phyloP scores from a whole-genome alignment of 1,140 invertebrate species.

The Littorina saxatilis region DNA sequence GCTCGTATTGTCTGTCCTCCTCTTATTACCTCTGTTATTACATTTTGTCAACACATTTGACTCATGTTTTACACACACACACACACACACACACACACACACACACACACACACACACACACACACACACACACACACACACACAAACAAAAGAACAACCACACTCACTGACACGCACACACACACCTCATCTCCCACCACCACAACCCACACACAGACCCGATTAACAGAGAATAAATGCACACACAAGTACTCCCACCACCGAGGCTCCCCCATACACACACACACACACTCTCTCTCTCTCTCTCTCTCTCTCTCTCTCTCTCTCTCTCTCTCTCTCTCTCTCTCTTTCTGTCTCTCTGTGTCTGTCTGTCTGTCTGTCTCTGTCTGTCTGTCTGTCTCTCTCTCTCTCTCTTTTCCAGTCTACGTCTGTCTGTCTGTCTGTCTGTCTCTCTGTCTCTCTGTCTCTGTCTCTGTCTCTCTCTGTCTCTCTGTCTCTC shows the following conservation, averaged over 20 bases:
- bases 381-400: too few species aligned
- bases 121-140: too few species aligned
- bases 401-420: too few species aligned
- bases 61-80: too few species aligned
- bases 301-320: conserved; percentile 19
- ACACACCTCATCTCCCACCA: not conserved
- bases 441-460: not conserved
- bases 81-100: conserved; percentile 7
- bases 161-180: not conserved
- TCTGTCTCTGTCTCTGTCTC: not conserved
- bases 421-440: conserved; percentile 10
- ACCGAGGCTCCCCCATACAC: too few species aligned
- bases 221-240: not conserved
- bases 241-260: not conserved
- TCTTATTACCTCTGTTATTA: too few species aligned
- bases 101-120: conserved; percentile 9
- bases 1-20: too few species aligned
- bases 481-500: not conserved
- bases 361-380: too few species aligned
- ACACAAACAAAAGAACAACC: too few species aligned
- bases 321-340: conserved; percentile 14
- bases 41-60: not conserved
- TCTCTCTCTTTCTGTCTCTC: too few species aligned
- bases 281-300: not conserved
- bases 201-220: not conserved